phyloP scores from a whole-genome alignment of 1,140 invertebrate species.

The Pogonus chalceus region DNA sequence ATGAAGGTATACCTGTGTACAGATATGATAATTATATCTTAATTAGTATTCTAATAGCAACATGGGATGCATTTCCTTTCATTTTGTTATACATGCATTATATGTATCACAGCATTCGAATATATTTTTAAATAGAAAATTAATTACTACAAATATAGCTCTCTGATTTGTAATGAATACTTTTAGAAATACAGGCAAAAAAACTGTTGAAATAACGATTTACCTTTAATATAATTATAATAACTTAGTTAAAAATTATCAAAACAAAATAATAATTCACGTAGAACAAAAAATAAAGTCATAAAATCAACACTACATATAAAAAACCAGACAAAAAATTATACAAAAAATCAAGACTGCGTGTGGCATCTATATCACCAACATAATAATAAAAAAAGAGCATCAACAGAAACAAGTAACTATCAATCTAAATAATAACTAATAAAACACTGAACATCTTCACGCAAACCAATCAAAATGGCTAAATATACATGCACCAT shows the following conservation, averaged over 20 bases:
- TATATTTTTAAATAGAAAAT: too few species aligned
- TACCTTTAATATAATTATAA: too few species aligned
- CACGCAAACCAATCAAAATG: not conserved
- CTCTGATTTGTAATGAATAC: too few species aligned
- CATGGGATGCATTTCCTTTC: too few species aligned
- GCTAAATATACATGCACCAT: not conserved
- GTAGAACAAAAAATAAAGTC: not conserved
- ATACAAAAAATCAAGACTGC: not conserved
- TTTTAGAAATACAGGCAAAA: too few species aligned
- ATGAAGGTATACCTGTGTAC: not conserved
- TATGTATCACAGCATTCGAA: too few species aligned
- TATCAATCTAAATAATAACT: slow-evolving; percentile 3
- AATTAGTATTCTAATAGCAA: not conserved
- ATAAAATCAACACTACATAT: not conserved
- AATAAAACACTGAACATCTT: not conserved
- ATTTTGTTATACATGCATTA: too few species aligned
- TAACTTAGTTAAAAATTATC: too few species aligned
- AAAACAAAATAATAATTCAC: too few species aligned
- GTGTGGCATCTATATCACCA: not conserved
- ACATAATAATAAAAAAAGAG: not conserved
- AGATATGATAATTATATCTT: not conserved
- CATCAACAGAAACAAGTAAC: not conserved
- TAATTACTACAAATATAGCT: too few species aligned
- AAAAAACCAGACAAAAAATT: not conserved
- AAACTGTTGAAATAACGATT: too few species aligned